Evolutionary conservation across 37 sponge, comb jelly and placozoan species (phyloP).

Genomic region (Spongilla lacustris): DNA sequence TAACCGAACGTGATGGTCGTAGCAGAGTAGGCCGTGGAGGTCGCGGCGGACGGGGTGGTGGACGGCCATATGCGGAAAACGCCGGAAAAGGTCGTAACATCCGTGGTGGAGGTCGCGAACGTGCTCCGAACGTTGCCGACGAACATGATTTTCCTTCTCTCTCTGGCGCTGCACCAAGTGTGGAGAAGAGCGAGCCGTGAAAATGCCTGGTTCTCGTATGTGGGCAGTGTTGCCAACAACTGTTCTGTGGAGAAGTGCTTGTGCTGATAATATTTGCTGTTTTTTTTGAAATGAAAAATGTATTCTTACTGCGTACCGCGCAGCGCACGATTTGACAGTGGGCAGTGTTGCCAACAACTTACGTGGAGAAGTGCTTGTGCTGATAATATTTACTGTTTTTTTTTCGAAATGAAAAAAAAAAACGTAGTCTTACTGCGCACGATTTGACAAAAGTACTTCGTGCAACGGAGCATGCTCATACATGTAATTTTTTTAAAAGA

Average conservation of each 20-base stretch:
- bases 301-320: too few species aligned
- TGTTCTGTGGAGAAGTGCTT: neutral
- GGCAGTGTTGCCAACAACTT: neutral
- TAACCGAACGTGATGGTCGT: neutral
- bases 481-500: too few species aligned
- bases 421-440: too few species aligned
- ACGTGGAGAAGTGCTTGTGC: neutral
- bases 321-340: too few species aligned
- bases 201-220: neutral
- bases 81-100: neutral
- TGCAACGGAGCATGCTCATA: too few species aligned
- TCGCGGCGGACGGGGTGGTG: neutral
- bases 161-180: conserved; percentile 3
- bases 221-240: neutral
- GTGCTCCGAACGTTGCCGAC: conserved; percentile 73
- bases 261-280: neutral
- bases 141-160: conserved; percentile 74
- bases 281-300: neutral
- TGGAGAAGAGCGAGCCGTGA: neutral
- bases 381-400: neutral
- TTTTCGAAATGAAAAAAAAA: neutral
- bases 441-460: too few species aligned
- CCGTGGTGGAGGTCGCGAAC: conserved; percentile 25
- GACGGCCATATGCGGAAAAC: neutral
- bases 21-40: neutral